These are phyloP conservation scores for Bellardia pandia DNA, from an alignment of 2,888 invertebrate species.

Conservation along the genomic window DNA sequence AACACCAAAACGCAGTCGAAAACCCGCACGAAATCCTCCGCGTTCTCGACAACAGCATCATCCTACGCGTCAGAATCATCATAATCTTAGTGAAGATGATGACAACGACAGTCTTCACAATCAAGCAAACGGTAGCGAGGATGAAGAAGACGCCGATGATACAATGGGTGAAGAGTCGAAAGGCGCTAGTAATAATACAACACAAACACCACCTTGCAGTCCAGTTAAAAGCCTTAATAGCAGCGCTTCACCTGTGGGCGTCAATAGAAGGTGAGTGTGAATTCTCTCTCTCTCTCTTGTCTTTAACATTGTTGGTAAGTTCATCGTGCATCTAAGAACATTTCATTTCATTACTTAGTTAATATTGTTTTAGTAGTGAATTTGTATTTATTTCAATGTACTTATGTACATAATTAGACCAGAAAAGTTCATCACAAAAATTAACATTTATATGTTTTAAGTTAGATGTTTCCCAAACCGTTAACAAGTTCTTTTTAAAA, in stretches of 20 bases:
- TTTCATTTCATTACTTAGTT: background rate
- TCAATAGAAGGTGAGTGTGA: constrained; percentile 82
- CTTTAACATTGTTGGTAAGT: constrained; percentile 26
- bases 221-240: constrained; percentile 83
- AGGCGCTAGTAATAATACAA: constrained; percentile 75
- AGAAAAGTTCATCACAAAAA: too few relatives aligned
- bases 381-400: background rate
- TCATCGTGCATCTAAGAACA: constrained; percentile 12
- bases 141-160: constrained; percentile 77
- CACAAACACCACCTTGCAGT: constrained; percentile 84
- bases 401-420: background rate
- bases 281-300: background rate
- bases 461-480: too few relatives aligned
- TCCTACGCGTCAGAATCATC: constrained; percentile 51
- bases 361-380: background rate
- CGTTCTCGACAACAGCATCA: constrained; percentile 55
- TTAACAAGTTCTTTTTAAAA: too few relatives aligned
- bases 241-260: constrained; percentile 84
- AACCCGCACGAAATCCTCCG: constrained; percentile 54
- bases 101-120: constrained; percentile 71
- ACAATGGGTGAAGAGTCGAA: constrained; percentile 78
- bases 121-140: constrained; percentile 75
- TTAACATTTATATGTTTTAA: too few relatives aligned
- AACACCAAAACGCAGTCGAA: constrained; percentile 73
- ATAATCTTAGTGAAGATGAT: constrained; percentile 65